Evolutionary conservation across 2,113 vertebrate genomes (phyloP).

Genomic region (Neoarius graeffei): DNA sequence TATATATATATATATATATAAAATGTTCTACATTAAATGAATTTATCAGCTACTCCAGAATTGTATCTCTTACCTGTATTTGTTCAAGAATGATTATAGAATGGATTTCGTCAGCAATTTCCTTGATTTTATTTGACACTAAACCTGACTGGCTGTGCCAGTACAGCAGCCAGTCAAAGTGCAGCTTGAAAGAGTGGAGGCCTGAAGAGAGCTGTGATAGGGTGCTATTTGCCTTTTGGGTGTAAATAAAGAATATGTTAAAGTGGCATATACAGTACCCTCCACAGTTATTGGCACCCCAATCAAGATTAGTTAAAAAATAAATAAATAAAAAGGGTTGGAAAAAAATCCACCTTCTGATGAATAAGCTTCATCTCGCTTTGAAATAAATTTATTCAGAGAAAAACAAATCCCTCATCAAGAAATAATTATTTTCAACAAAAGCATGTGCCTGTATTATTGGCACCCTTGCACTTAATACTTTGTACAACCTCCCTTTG

Average conservation of each 20-base stretch:
- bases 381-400: too few relatives aligned
- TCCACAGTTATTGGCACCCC: too few relatives aligned
- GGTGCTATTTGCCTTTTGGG: constrained; percentile 59
- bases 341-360: too few relatives aligned
- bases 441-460: too few relatives aligned
- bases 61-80: constrained; percentile 51
- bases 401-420: too few relatives aligned
- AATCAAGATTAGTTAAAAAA: not conserved
- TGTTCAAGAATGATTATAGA: constrained; percentile 32
- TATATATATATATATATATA: too few relatives aligned
- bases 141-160: constrained; percentile 53
- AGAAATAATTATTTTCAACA: too few relatives aligned
- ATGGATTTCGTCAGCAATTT: constrained; percentile 30
- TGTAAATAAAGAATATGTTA: not conserved
- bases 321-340: not conserved
- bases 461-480: too few relatives aligned
- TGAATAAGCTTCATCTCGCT: too few relatives aligned
- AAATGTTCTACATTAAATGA: not conserved
- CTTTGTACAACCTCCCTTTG: too few relatives aligned
- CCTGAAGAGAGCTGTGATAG: constrained; percentile 52
- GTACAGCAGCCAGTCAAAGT: constrained; percentile 62
- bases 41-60: too few relatives aligned
- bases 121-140: constrained; percentile 18
- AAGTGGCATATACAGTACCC: not conserved
- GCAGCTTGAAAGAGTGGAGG: constrained; percentile 54